These are phyloP conservation scores for Drosophila acutilabella DNA, from an alignment of 2,888 invertebrate genomes.

Conservation along the genomic window DNA sequence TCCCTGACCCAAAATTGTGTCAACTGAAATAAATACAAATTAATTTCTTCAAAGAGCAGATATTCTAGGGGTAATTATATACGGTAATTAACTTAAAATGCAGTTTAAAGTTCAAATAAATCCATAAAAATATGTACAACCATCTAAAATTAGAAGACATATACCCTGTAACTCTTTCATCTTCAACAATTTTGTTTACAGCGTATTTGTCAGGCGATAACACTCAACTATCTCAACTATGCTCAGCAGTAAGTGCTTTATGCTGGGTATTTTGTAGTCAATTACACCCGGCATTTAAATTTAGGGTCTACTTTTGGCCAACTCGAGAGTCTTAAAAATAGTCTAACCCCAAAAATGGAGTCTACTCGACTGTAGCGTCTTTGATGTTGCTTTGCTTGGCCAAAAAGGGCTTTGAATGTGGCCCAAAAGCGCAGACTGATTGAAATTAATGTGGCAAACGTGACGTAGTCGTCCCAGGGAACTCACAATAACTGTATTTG, in stretches of 20 bases:
- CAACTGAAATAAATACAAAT: neutral
- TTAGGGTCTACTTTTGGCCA: constrained; percentile 12
- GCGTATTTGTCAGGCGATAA: too few species aligned
- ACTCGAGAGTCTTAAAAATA: constrained; percentile 23
- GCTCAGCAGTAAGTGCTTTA: neutral
- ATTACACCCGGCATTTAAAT: neutral
- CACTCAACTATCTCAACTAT: too few species aligned
- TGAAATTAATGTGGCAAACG: constrained; percentile 72
- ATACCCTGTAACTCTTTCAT: too few species aligned
- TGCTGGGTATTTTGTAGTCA: neutral
- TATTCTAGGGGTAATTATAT: neutral
- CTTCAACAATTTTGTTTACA: too few species aligned
- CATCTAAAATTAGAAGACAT: too few species aligned
- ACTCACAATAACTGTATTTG: constrained; percentile 17
- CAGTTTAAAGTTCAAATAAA: too few species aligned
- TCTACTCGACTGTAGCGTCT: constrained; percentile 17
- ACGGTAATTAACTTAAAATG: neutral
- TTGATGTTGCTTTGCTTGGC: constrained; percentile 44
- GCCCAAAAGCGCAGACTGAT: constrained; percentile 51
- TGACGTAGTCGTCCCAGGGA: constrained; percentile 46
- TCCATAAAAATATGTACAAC: too few species aligned
- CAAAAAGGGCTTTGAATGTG: constrained; percentile 34
- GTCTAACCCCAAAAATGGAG: constrained; percentile 10
- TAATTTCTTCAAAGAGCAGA: neutral
- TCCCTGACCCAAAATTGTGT: neutral